These are phyloP conservation scores for Sepioteuthis lessoniana DNA, from an alignment of 2,888 invertebrate genomes.

Conservation along the genomic window DNA sequence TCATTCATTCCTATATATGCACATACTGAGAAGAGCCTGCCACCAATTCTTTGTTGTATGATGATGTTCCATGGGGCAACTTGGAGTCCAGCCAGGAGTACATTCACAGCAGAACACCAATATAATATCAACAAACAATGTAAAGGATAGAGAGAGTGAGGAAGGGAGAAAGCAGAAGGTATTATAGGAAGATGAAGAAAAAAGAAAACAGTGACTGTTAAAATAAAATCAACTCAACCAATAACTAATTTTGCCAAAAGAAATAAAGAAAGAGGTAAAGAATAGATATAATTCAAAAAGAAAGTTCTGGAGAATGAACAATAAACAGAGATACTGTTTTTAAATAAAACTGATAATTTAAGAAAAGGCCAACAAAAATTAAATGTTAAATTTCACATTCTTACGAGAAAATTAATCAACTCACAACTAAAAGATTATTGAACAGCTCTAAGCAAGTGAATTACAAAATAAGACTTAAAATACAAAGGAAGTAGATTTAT, in stretches of 20 bases:
- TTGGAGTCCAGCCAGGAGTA: conserved; percentile 43
- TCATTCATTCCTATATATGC: background rate
- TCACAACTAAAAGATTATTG: too few species aligned
- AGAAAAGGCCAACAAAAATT: background rate
- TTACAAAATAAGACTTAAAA: too few species aligned
- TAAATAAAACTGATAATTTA: background rate
- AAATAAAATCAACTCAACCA: background rate
- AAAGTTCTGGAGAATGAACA: background rate
- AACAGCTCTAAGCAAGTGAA: too few species aligned
- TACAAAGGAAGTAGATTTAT: too few species aligned
- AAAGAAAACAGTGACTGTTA: background rate
- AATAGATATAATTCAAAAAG: background rate
- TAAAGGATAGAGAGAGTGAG: background rate
- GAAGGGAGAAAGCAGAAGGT: background rate
- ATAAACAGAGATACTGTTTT: background rate
- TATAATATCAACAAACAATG: background rate
- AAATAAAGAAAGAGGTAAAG: background rate
- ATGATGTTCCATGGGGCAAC: conserved; percentile 43
- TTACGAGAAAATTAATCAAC: background rate
- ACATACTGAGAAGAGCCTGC: background rate
- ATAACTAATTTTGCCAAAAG: conserved; percentile 37
- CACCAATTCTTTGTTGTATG: background rate
- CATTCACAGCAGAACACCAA: background rate
- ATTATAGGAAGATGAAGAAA: background rate
- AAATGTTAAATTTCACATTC: background rate